Conservation (phyloP, 2,797 vertebrate species). For the Xenentodon cancila region DNA sequence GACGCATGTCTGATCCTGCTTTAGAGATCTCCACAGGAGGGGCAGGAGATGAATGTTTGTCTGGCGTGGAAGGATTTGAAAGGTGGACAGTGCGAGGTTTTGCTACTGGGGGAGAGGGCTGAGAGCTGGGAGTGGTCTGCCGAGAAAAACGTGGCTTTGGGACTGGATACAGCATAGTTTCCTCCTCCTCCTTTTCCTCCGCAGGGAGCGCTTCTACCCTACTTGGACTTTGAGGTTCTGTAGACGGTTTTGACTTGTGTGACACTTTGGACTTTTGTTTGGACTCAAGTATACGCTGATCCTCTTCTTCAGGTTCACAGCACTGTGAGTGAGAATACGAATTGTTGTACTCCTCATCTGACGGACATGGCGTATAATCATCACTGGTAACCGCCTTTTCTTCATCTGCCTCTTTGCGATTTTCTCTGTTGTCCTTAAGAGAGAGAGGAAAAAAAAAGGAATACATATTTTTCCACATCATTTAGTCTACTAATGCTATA, state of each 20-base stretch:
- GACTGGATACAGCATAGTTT: conserved; percentile 40
- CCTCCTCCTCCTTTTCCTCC: conserved; percentile 20
- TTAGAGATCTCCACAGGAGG: conserved; percentile 10
- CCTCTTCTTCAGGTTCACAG: conserved; percentile 14
- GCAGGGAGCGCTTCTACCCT: neutral
- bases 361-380: conserved; percentile 58
- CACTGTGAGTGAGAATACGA: conserved; percentile 13
- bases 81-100: conserved; percentile 75
- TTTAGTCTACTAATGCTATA: neutral
- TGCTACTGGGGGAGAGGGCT: conserved; percentile 57
- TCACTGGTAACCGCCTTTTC: conserved; percentile 57
- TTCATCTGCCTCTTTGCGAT: conserved; percentile 4
- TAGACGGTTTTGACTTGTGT: neutral
- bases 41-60: neutral
- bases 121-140: conserved; percentile 35
- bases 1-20: conserved; percentile 47
- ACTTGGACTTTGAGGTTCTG: conserved; percentile 6
- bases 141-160: conserved; percentile 71
- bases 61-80: conserved; percentile 6
- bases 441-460: neutral
- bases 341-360: conserved; percentile 61
- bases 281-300: conserved; percentile 10
- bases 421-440: conserved; percentile 35
- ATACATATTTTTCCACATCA: neutral
- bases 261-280: conserved; percentile 28